phyloP scores from a whole-genome alignment of 2,888 invertebrate species.

The Stenichneumon culpator region DNA sequence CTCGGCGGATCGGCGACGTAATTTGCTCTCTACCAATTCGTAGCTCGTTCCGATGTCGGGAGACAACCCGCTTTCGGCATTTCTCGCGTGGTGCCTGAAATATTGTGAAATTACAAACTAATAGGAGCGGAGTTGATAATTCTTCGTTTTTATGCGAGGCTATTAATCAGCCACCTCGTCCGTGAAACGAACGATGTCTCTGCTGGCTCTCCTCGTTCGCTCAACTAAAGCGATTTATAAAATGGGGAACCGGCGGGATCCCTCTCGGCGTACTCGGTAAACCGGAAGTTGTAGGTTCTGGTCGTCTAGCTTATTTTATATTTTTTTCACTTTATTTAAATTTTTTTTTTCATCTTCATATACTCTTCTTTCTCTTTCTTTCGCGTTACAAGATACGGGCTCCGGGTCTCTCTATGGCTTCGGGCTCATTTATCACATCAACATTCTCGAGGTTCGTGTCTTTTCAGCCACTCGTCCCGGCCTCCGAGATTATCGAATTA shows the following conservation, averaged over 20 bases:
- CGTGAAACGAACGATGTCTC: constrained; percentile 68
- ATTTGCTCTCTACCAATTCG: constrained; percentile 46
- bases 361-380: constrained; percentile 56
- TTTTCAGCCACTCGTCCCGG: constrained; percentile 68
- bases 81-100: constrained; percentile 1
- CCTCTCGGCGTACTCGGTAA: constrained; percentile 46
- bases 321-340: constrained; percentile 62
- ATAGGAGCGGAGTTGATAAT: constrained; percentile 63
- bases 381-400: constrained; percentile 31
- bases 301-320: constrained; percentile 70
- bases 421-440: constrained; percentile 74
- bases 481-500: constrained; percentile 81
- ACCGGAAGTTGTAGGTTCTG: constrained; percentile 80
- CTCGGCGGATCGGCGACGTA: constrained; percentile 20
- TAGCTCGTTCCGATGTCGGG: constrained; percentile 31
- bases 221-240: constrained; percentile 80
- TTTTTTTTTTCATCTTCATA: constrained; percentile 29
- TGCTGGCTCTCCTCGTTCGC: constrained; percentile 66
- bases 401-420: constrained; percentile 42
- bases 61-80: constrained; percentile 1
- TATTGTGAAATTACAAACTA: constrained; percentile 42
- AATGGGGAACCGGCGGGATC: constrained; percentile 33
- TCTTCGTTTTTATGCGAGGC: constrained; percentile 58
- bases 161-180: constrained; percentile 75
- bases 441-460: constrained; percentile 65